Percentiles rank a stretch among this genome's conserved stretches.
Conservation (phyloP, 2,888 invertebrate species). For the Allacma fusca region DNA sequence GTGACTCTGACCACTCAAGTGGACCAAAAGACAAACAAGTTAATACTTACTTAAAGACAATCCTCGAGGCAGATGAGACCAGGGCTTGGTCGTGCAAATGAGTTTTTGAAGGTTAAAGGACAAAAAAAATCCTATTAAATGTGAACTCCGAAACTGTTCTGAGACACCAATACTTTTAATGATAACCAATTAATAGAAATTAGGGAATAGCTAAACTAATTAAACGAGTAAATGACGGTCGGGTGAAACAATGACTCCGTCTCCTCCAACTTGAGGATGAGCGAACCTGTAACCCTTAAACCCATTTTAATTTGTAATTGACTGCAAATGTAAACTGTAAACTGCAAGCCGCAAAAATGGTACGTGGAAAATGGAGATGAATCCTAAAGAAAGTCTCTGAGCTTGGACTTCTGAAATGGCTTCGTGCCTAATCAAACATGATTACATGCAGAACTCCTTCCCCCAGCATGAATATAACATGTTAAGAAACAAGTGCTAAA, state of each 20-base stretch:
- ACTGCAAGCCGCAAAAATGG: background rate
- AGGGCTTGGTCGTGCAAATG: too few species aligned
- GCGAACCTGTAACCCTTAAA: background rate
- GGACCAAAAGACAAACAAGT: too few species aligned
- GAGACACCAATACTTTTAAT: too few species aligned
- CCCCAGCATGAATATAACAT: conserved; percentile 11
- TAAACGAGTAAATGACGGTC: background rate
- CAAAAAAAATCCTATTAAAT: too few species aligned
- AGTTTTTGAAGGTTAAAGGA: too few species aligned
- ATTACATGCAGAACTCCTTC: background rate
- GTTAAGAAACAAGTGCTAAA: conserved; percentile 37
- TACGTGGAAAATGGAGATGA: background rate
- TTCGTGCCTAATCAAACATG: background rate
- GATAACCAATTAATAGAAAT: background rate
- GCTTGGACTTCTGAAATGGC: background rate
- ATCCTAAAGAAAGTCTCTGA: background rate
- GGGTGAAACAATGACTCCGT: background rate
- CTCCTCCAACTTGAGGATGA: background rate
- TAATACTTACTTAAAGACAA: too few species aligned
- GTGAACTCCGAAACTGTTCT: too few species aligned
- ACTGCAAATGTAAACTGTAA: conserved; percentile 18
- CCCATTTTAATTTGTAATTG: conserved; percentile 4
- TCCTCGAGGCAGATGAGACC: too few species aligned
- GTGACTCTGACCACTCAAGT: too few species aligned
- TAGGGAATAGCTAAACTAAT: background rate